These are phyloP conservation scores for Troides aeacus DNA, from an alignment of 2,888 invertebrate genomes.

Conservation along the genomic window DNA sequence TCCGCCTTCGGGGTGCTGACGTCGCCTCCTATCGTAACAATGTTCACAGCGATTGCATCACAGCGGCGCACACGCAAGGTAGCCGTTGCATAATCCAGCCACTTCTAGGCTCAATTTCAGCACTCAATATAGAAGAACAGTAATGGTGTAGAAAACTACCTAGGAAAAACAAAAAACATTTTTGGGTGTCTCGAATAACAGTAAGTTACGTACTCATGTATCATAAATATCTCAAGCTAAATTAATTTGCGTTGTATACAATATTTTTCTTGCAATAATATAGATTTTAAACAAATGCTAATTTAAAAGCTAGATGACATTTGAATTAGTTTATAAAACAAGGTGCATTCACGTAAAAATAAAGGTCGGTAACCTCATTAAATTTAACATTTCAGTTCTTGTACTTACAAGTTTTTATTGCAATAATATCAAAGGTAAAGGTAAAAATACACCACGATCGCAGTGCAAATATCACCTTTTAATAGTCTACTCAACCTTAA, in stretches of 20 bases:
- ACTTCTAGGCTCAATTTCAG: slow-evolving; percentile 4
- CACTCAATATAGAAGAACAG: not conserved
- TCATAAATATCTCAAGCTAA: no score
- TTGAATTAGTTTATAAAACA: not conserved
- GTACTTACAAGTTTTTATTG: slow-evolving; percentile 14
- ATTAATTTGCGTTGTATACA: no score
- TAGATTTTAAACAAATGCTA: no score
- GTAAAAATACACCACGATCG: slow-evolving; percentile 18
- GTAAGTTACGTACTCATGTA: no score
- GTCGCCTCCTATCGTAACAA: slow-evolving; percentile 42
- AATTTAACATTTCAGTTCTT: slow-evolving; percentile 24
- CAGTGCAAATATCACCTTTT: slow-evolving; percentile 29
- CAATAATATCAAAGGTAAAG: slow-evolving; percentile 21
- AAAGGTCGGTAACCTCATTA: slow-evolving; percentile 25
- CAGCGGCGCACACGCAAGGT: slow-evolving; percentile 36
- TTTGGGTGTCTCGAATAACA: no score
- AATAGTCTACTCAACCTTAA: slow-evolving; percentile 34
- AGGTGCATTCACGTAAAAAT: not conserved
- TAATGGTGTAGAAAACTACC: not conserved
- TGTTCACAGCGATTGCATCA: slow-evolving; percentile 42
- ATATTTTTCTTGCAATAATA: no score
- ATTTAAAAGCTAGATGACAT: not conserved
- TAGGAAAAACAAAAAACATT: not conserved
- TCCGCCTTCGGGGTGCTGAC: slow-evolving; percentile 41
- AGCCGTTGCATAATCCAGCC: slow-evolving; percentile 25